Base-by-base conservation (phyloP, 2,113 vertebrate species). In the Clinocottus analis region DNA sequence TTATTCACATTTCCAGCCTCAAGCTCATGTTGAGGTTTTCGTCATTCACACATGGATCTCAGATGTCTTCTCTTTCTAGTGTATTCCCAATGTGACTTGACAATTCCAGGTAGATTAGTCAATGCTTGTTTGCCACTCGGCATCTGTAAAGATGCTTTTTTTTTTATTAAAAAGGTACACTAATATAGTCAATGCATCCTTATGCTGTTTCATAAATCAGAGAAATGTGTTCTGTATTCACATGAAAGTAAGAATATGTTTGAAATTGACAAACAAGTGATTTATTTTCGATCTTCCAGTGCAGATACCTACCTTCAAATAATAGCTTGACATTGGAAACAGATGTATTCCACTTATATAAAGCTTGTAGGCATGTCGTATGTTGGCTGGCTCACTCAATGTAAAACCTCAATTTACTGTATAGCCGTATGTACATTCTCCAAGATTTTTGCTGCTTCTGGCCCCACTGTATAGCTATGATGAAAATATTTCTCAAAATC, bases 101-200 rank as follows among this genome's bases (percentile, higher is more conserved):
- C 25, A 35, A 49, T 53, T 72, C 31, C 21, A 37, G 69, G 41
- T 58, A 77, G 39, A 81, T 77, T 41, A 68, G 67, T 64, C 13
- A 21, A 17, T 19, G 60, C 19, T 62, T 59, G 47, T 9, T 2
- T 63, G 39, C 21, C 25, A 63, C 17, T 49, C 41, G 25, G 35
- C 67, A 5, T 70, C 5, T 25, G 12, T 12, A 33, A 61, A 70
- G 35, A 2, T 4, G 5, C 2, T 51, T 13, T 3, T n/a, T 47
- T 67, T 8, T 58, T 71, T 59, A 33, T 79, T 72, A 21, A n/a
- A n/a, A 25, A 68, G 49, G 75, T 51, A 21, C 27, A 45, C n/a
- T 35, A 77, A 77, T 72, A 25, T 63, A 64, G 67, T 75, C 62
- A 67, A 43, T 66, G 33, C 65, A 51, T 61, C 70, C 49, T 31